phyloP scores from a whole-genome alignment of 2,888 invertebrate species.

The Toxonevra muliebris region DNA sequence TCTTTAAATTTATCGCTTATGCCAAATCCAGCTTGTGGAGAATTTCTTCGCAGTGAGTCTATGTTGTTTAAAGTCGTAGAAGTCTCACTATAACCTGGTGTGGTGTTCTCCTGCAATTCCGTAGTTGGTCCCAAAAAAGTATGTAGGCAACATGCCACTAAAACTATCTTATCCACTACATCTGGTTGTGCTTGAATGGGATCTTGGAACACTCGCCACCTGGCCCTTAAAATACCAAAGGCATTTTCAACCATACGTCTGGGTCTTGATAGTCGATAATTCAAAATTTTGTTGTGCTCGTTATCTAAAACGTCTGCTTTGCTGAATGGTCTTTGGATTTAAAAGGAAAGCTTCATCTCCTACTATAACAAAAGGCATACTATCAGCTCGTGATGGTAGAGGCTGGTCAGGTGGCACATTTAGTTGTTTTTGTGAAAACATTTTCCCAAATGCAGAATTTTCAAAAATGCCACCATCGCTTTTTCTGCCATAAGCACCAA shows the following conservation, averaged over 20 bases:
- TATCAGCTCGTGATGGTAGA: no score
- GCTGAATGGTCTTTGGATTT: neutral
- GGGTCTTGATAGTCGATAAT: neutral
- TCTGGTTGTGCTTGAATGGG: neutral
- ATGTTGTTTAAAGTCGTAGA: no score
- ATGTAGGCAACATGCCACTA: neutral
- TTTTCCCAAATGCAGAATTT: no score
- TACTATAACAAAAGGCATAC: no score
- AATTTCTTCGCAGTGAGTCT: no score
- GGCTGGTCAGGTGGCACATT: no score
- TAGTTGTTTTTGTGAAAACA: no score
- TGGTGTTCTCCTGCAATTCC: no score
- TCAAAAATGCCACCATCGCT: neutral
- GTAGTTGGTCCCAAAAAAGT: neutral
- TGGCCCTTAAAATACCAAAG: neutral
- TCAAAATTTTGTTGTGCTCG: neutral
- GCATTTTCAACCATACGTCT: neutral
- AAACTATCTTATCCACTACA: no score
- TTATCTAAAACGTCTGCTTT: no score
- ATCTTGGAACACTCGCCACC: neutral
- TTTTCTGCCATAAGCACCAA: neutral
- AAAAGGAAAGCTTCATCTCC: no score
- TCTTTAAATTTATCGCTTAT: neutral
- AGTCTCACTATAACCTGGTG: no score
- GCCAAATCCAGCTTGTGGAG: neutral